Base-by-base conservation (phyloP, 2,113 vertebrate genomes). In the Candoia aspera region DNA sequence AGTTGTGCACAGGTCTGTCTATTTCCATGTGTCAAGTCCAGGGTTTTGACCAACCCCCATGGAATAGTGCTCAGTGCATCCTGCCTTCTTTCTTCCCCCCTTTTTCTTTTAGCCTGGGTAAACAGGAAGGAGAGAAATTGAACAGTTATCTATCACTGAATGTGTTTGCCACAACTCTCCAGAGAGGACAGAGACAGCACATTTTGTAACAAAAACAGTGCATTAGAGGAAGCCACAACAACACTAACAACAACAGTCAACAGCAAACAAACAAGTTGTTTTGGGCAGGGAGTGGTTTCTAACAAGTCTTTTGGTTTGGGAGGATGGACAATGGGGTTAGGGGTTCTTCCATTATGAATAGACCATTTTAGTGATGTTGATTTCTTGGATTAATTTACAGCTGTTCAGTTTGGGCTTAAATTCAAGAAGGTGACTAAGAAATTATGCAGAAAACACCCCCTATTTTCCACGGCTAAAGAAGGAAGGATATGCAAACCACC, bases 21-120 rank as follows among this genome's bases (percentile, higher is more conserved):
- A 0, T 46, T 19, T 37, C 46, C 46, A 68, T 8, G 24, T 53
- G 42, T 15, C 29, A 42, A 11, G 17, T 21, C 37, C 54, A 79
- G 4, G 24, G 8, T 4, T 23, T 64, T 26, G 1, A 21, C 26
- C 64, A 15, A 73, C 4, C n/a, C n/a, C 58, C 3, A 9, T 24
- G n/a, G n/a, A 42, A 53, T 29, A 55, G 17, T 13, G 42, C 58
- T 49, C 58, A 19, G 19, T 64, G 23, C 92, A 84, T 87, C 86
- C 68, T 90, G 19, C 57, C 68, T 13, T 4, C 46, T 5, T 49
- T 26, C 29, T 73, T 79, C 91, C 94, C 92, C 90, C 92, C 90
- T 92, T 94, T 92, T 91, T 90, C 86, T 90, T 79, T 90, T 93
- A 88, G 92, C 94, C 62, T 93, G 62, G 93, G 91, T 73, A 29